Base-by-base conservation (phyloP, 2,113 vertebrate species). In the Larimichthys crocea region DNA sequence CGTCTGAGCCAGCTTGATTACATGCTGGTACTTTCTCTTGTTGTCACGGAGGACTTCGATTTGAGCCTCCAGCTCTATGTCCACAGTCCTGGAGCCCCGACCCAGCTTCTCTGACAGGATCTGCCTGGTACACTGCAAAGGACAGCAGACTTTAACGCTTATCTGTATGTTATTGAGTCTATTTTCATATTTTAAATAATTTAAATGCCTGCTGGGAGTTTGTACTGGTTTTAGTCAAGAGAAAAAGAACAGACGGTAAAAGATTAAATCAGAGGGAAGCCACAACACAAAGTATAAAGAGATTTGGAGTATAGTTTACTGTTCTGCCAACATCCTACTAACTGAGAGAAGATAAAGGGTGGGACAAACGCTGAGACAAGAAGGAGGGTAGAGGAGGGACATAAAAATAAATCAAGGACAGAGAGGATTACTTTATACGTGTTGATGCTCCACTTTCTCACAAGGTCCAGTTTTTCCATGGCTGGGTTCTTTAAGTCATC, bases 371-470 rank as follows among this genome's bases (percentile, higher is more conserved):
- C 19, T 26, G 3, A 65, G 52, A 77, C 22, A 67, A 35, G 57
- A 14, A 29, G 20, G 50, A 56, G 26, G 26, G 48, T 70, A 53
- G 56, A 83, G 15, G 26, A 77, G 5, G 16, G 19, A 84, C 20
- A 67, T 19, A 24, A 26, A 82, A 82, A 61, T n/a, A 76, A 74
- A 85, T 55, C 11, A 82, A 73, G 53, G 57, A 68, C 19, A 78
- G 40, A 42, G 55, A 71, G 44, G 40, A 74, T 94, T 95, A 99
- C 98, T 97, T 99, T 99, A 64, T 99, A 99, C 4, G 97, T 98
- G 91, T 97, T 99, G 89, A 99, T 95, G 94, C 98, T 99, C 98
- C 98, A 99, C 91, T 96, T 99, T 87, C 97, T 96, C 90, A 99
- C 97, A 62, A 99, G 92, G 76, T 99, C 98, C 89, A 99, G 91